Evolutionary conservation across 2,888 invertebrate species (phyloP).

Genomic region (Himalopsyche tibetana): DNA sequence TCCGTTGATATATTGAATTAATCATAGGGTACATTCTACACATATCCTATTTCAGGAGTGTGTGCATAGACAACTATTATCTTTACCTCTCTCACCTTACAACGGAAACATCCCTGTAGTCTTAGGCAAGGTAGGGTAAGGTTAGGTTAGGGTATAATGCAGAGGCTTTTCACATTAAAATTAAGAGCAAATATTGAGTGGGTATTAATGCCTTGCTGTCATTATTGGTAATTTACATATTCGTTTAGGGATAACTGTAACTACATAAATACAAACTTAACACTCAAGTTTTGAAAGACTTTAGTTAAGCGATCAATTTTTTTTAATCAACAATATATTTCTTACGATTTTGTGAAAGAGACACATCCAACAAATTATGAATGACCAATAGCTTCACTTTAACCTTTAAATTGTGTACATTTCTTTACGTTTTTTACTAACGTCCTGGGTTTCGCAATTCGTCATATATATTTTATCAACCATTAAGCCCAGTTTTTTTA

Average conservation of each 20-base stretch:
- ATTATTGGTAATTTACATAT: conserved; percentile 6
- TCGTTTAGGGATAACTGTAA: neutral
- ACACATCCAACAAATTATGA: no score
- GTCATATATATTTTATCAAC: no score
- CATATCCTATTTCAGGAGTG: neutral
- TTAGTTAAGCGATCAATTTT: no score
- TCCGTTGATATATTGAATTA: conserved; percentile 3
- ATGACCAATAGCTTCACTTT: no score
- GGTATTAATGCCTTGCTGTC: conserved; percentile 1
- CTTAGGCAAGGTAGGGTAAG: neutral
- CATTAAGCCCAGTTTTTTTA: no score
- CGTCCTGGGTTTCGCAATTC: no score
- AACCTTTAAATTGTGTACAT: no score
- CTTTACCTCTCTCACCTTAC: conserved; percentile 26
- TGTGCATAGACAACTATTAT: conserved; percentile 5
- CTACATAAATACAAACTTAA: neutral
- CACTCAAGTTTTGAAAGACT: neutral
- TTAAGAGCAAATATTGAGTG: conserved; percentile 34
- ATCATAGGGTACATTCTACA: neutral
- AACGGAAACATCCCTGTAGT: neutral
- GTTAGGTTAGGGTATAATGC: conserved; percentile 11
- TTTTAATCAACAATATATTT: no score
- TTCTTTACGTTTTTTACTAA: no score
- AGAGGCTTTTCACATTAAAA: conserved; percentile 12
- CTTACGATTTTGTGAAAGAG: no score